These are phyloP conservation scores for Anastrepha ludens DNA, from an alignment of 1,140 invertebrate species.

Conservation along the genomic window DNA sequence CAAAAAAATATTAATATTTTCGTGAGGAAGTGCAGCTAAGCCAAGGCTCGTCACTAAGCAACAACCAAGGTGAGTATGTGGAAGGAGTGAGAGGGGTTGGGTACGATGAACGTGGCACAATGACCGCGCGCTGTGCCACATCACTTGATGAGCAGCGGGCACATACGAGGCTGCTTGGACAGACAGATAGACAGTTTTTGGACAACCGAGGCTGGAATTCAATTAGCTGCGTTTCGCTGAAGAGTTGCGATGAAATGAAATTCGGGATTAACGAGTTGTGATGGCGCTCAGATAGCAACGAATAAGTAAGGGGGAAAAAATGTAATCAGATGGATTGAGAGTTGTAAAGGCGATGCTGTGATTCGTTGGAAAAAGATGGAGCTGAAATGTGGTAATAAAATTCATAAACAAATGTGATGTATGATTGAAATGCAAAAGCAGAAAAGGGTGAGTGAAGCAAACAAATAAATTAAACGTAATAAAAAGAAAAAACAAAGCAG, in stretches of 20 bases:
- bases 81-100: background rate
- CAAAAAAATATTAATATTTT: background rate
- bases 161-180: slow-evolving; percentile 13
- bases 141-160: background rate
- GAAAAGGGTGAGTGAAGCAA: slow-evolving; percentile 22
- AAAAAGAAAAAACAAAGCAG: background rate
- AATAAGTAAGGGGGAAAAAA: slow-evolving; percentile 26
- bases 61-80: background rate
- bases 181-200: background rate
- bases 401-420: slow-evolving; percentile 46
- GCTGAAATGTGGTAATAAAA: slow-evolving; percentile 47
- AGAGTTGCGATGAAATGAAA: slow-evolving; percentile 42
- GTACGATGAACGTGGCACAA: background rate
- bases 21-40: background rate
- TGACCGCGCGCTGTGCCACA: slow-evolving; percentile 12
- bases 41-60: background rate
- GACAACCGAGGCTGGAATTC: slow-evolving; percentile 24
- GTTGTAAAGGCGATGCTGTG: background rate
- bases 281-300: slow-evolving; percentile 44
- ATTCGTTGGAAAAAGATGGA: slow-evolving; percentile 39
- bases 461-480: slow-evolving; percentile 41
- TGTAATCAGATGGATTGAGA: background rate
- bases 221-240: slow-evolving; percentile 26
- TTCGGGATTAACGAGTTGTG: slow-evolving; percentile 48
- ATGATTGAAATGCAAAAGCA: background rate